Base-by-base conservation (phyloP, 1,140 invertebrate species). In the Lysiphlebus fabarum region DNA sequence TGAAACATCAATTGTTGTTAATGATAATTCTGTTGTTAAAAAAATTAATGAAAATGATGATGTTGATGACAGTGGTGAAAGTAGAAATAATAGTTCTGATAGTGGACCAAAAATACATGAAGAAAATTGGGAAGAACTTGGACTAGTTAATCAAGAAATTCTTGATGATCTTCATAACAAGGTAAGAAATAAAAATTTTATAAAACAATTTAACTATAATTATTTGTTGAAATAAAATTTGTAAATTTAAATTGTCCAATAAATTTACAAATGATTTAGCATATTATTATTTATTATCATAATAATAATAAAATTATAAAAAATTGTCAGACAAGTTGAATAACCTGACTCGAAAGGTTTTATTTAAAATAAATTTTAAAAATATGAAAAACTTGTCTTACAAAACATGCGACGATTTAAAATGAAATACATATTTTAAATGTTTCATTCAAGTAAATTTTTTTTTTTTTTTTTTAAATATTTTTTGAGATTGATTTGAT, bases 111-210 rank as follows among this genome's bases (percentile, higher is more conserved):
- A 26, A 26, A 2, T 56, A 6, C 62, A 70, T 1, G 78, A 79
- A 47, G 70, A 67, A 0, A 73, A 64, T 43, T 84, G 82, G 82
- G 82, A 84, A 59, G 81, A 83, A 8, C 63, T 83, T 12, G 79
- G 78, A 8, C 69, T 83, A 59, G 79, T 84, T 4, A 76, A 78
- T 64, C 73, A 78, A 41, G 72, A 78, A 59, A 77, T 81, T 6
- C 61, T 84, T 33, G 70, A 79, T 54, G 77, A 84, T 61, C 67
- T 84, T 36, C 76, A 82, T 45, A 82, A 82, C 42, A 82, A 82
- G 73, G 83, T 84, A 64, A 82, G 74, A 69, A 17, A 11, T 58
- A 8, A 11, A 37, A n/a, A n/a, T n/a, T n/a, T n/a, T n/a, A n/a
- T n/a, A n/a, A n/a, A n/a, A n/a, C n/a, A n/a, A n/a, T 47, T 7